A percentile compares a stretch with the other conserved stretches of the same genome.
phyloP scores from a whole-genome alignment of 2,797 vertebrate species.

The Onychomys torridus region DNA sequence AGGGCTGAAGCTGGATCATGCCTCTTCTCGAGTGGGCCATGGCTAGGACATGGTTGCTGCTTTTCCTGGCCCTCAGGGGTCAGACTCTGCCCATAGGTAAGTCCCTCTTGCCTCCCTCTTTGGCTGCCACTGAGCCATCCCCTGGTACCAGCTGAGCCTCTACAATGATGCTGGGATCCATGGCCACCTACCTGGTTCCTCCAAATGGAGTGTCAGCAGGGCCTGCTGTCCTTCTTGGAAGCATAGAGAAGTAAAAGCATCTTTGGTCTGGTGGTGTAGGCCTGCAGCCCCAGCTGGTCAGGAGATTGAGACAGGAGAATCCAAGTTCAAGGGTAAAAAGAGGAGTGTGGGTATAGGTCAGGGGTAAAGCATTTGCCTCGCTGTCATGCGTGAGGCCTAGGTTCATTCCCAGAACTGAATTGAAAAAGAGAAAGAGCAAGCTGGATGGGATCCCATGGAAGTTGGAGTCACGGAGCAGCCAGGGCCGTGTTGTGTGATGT shows the following conservation, averaged over 20 bases:
- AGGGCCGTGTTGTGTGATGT: not conserved
- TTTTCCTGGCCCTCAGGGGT: constrained; percentile 69
- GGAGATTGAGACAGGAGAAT: not conserved
- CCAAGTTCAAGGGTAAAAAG: not conserved
- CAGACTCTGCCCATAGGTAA: constrained; percentile 74
- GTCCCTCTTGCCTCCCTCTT: not conserved
- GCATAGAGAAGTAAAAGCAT: not conserved
- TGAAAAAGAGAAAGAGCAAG: not conserved
- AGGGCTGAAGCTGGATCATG: constrained; percentile 54
- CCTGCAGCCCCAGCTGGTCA: not conserved
- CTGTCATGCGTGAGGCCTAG: not conserved
- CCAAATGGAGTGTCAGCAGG: not conserved
- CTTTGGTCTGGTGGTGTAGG: not conserved
- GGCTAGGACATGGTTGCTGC: constrained; percentile 60
- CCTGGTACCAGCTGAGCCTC: not conserved
- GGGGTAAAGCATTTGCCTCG: not conserved
- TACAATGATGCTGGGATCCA: not conserved
- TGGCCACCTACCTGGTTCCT: not conserved
- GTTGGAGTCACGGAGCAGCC: not conserved
- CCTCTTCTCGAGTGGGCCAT: constrained; percentile 46
- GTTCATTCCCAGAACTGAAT: not conserved
- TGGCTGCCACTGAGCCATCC: not conserved
- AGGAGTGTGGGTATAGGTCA: not conserved
- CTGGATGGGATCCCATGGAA: not conserved
- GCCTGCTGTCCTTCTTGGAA: not conserved